Evolutionary conservation across 1,140 invertebrate genomes (phyloP), one percentile per base, ranked within the genome.

Genomic region (Amyelois transitella): DNA sequence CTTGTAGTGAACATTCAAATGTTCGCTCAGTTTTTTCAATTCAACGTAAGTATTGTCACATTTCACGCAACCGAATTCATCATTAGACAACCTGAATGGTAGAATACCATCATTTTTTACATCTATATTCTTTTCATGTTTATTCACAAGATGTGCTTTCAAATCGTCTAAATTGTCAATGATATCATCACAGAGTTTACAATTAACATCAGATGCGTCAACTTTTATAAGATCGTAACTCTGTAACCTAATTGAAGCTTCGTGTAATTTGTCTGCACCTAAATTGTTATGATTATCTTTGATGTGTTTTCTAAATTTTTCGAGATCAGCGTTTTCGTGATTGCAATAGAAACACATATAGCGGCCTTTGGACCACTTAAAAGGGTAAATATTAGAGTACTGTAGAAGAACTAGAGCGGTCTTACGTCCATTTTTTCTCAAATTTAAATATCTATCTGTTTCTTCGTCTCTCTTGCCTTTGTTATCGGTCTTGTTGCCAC

Each of bases 11-110:
- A 72, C 58, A 22, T 60, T 58, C 52, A 72, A 55, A 24, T 81
- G 78, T 2, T 53, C 55, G 0, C 67, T 21, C n/a, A 78, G 51
- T 45, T 63, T 71, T 6, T 62, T 55, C 18, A 65, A 62, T 0
- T 65, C 71, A 18, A 67, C 50, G 12, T 76, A 49, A 7, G 65
- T 70, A 32, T 72, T 76, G 1, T 72, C 65, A 28, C 75, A 86
- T 0, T 78, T 7, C 6, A 22, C 52, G 6, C 52, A 53, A 5
- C 8, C n/a, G 22, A 18, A 53, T 1, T 12, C 14, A 18, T 53
- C 18, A 0, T 50, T 18, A 10, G 51, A 32, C 4, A 58, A 18
- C 12, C 20, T 53, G 18, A 52, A 58, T n/a, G 56, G 56, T 32
- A 58, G 2, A 6, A 58, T 24, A 1, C 55, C 55, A 19, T 53